Evolutionary conservation across 2,113 vertebrate species (phyloP).

Genomic region (Catharus minimus): DNA sequence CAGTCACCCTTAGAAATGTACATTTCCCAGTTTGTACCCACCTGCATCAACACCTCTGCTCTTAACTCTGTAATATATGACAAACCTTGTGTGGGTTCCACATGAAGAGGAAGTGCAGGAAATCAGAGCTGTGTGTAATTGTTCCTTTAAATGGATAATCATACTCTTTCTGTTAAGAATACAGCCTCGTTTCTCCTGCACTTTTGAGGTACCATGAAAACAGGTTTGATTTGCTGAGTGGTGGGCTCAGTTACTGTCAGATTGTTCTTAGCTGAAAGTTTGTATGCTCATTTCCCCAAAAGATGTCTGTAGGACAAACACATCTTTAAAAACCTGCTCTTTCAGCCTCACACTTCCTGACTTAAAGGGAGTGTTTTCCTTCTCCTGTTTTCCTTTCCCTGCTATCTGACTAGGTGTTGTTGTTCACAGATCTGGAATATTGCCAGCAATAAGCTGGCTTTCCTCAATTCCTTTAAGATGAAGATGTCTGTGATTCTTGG

Average conservation of each 20-base stretch:
- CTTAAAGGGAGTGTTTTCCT: not conserved
- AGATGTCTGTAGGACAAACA: not conserved
- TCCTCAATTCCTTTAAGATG: constrained; percentile 99
- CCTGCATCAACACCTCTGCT: not conserved
- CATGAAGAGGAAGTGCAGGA: not conserved
- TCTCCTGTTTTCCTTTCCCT: not conserved
- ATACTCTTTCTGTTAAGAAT: not conserved
- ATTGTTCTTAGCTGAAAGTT: not conserved
- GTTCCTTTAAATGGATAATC: not conserved
- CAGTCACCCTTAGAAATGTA: not conserved
- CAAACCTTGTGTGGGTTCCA: not conserved
- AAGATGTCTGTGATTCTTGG: constrained; percentile 97
- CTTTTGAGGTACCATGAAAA: not conserved
- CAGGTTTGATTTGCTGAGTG: not conserved
- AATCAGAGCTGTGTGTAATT: not conserved
- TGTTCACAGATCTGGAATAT: constrained; percentile 92
- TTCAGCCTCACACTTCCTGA: not conserved
- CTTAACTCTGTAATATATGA: not conserved
- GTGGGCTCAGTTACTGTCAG: not conserved
- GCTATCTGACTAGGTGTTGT: not conserved
- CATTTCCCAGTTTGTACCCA: not conserved
- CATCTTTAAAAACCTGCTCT: not conserved
- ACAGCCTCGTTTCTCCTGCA: not conserved
- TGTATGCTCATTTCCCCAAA: not conserved
- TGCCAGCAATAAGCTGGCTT: constrained; percentile 91